Percentiles rank a stretch among this genome's conserved stretches.
These are phyloP conservation scores for Rhyacophila evoluta DNA, from an alignment of 2,888 invertebrate genomes.

Conservation along the genomic window DNA sequence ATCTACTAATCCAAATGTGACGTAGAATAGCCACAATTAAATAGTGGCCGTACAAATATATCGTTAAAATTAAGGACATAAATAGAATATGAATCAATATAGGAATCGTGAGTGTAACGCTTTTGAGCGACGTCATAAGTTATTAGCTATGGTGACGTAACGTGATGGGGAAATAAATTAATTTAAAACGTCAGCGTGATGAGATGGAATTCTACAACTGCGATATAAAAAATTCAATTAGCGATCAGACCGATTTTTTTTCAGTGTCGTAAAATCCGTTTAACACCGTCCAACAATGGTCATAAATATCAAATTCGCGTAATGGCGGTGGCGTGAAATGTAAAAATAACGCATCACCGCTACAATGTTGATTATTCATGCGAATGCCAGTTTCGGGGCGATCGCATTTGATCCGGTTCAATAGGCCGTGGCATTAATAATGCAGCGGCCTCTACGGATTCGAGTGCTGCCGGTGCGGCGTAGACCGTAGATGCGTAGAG, in stretches of 20 bases:
- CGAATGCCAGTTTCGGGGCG: not conserved
- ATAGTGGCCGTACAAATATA: too few species aligned
- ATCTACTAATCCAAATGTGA: too few species aligned
- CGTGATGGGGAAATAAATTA: too few species aligned
- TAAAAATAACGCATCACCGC: not conserved
- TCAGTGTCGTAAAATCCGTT: not conserved
- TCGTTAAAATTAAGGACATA: too few species aligned
- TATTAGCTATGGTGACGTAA: too few species aligned
- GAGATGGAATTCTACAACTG: too few species aligned
- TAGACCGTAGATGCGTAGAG: not conserved
- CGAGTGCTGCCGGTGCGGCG: not conserved
- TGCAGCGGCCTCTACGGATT: constrained; percentile 20
- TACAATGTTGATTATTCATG: not conserved
- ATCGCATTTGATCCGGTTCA: constrained; percentile 31
- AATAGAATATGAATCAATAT: too few species aligned
- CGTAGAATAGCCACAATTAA: too few species aligned
- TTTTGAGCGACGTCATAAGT: too few species aligned
- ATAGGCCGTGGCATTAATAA: constrained; percentile 28
- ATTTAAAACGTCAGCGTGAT: too few species aligned
- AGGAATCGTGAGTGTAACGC: too few species aligned
- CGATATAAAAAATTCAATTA: not conserved
- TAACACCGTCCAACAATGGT: not conserved
- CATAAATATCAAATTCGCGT: not conserved
- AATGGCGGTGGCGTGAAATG: not conserved
- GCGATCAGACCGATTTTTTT: not conserved